Base-by-base conservation (phyloP, 2,888 invertebrate species). In the Lycophotia porphyrea region DNA sequence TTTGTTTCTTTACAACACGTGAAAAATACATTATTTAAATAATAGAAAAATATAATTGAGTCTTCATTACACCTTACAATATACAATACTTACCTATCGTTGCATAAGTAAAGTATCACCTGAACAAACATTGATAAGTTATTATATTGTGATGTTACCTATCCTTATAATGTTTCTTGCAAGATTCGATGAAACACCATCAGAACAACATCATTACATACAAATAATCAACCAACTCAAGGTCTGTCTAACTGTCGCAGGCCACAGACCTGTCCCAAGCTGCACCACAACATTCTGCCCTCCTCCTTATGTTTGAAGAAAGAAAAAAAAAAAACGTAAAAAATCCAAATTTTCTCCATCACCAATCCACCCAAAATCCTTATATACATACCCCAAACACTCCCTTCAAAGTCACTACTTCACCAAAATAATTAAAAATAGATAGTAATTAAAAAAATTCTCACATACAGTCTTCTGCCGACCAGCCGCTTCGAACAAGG, bases 401-500 rank as follows among this genome's bases (percentile, higher is more conserved):
- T 42, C 11, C 13, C 8, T 49, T 36, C 2, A 7, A 49, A 66
- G 0, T 55, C 11, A 18, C 1, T 2, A 39, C 15, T 60, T 34
- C 36, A 39, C 2, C 7, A 76, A 64, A 71, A 68, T 47, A 67
- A 66, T 67, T 21, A 36, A 71, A 79, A 58, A 60, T n/a, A 63
- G 27, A 18, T 27, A 21, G 8, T 71, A 72, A 76, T 73, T 83
- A n/a, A 78, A 79, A 84, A 87, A 88, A 84, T 85, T 84, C 79
- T 87, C 87, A 89, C 89, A 77, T 94, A 90, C 90, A 82, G 84
- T 88, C 78, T 90, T 92, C 69, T 89, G 77, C 88, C 84, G 84
- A 74, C 88, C 88, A 89, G 85, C 71, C 83, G 79, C 77, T 69
- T 81, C 81, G 88, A 90, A 93, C 91, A 92, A 93, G 90, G 88